Evolutionary conservation across 2,113 vertebrate genomes (phyloP).

Genomic region (Sisor rabdophorus): DNA sequence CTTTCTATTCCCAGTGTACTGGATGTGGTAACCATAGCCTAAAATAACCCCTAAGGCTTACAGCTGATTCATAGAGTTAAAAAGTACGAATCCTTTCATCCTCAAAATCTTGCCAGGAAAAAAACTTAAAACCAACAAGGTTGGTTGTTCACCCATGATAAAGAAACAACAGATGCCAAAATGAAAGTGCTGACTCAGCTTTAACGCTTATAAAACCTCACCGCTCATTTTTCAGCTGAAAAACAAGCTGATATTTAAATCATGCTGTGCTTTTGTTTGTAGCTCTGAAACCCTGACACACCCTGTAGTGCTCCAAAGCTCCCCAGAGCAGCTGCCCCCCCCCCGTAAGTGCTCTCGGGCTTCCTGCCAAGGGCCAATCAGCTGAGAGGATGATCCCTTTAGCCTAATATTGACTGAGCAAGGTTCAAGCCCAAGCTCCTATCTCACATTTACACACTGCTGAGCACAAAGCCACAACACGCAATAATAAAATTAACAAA

Average conservation of each 20-base stretch:
- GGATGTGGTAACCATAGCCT: not conserved
- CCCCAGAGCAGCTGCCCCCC: conserved; percentile 36
- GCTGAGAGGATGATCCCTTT: conserved; percentile 19
- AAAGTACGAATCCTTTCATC: not conserved
- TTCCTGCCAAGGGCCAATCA: conserved; percentile 51
- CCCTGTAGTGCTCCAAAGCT: conserved; percentile 56
- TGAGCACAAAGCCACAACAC: conserved; percentile 28
- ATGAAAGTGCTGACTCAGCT: not conserved
- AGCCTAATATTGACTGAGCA: conserved; percentile 40
- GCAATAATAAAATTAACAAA: conserved; percentile 32
- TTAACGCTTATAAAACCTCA: not conserved
- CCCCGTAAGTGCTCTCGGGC: conserved; percentile 50
- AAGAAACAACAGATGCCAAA: conserved; percentile 11
- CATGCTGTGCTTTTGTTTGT: conserved; percentile 63
- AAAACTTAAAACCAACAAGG: not conserved
- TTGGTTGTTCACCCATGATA: not conserved
- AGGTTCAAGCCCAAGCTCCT: conserved; percentile 40
- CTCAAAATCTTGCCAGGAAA: not conserved
- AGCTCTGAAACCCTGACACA: conserved; percentile 65
- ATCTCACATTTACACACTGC: conserved; percentile 4
- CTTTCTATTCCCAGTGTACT: not conserved
- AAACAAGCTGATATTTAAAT: not conserved
- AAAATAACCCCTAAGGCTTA: not conserved
- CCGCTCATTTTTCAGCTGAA: not conserved
- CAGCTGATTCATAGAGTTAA: not conserved